Evolutionary conservation across 2,797 vertebrate genomes (phyloP).

Genomic region (Coccyzus lansbergi): DNA sequence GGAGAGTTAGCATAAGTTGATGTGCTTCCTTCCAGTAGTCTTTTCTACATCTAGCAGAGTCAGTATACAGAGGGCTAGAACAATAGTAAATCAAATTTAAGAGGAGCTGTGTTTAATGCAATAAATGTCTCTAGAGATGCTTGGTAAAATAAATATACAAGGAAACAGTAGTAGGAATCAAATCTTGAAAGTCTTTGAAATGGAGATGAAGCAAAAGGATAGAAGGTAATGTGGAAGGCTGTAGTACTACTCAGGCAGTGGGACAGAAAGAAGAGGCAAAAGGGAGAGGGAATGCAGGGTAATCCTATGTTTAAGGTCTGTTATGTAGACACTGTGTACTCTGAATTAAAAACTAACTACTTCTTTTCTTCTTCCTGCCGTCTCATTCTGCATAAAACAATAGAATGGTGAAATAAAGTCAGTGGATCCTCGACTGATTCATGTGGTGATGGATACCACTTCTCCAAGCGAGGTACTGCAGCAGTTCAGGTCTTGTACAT

Average conservation of each 20-base stretch:
- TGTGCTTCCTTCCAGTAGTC: neutral
- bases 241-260: neutral
- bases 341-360: conserved; percentile 7
- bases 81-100: neutral
- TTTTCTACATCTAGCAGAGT: neutral
- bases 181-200: neutral
- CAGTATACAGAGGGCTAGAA: neutral
- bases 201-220: neutral
- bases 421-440: conserved; percentile 94
- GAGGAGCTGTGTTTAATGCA: neutral
- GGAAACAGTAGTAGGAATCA: neutral
- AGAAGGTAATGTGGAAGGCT: neutral
- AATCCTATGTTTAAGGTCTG: neutral
- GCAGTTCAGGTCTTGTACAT: neutral
- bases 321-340: neutral
- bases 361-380: conserved; percentile 15
- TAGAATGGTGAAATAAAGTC: conserved; percentile 91
- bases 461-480: conserved; percentile 84
- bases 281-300: neutral
- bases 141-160: neutral
- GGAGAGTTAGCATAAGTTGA: neutral
- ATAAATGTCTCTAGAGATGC: neutral
- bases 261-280: neutral
- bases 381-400: conserved; percentile 26
- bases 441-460: conserved; percentile 88